Evolutionary conservation across 2,113 vertebrate species (phyloP), one percentile per base, ranked within the genome.

Genomic region (Vidua macroura): DNA sequence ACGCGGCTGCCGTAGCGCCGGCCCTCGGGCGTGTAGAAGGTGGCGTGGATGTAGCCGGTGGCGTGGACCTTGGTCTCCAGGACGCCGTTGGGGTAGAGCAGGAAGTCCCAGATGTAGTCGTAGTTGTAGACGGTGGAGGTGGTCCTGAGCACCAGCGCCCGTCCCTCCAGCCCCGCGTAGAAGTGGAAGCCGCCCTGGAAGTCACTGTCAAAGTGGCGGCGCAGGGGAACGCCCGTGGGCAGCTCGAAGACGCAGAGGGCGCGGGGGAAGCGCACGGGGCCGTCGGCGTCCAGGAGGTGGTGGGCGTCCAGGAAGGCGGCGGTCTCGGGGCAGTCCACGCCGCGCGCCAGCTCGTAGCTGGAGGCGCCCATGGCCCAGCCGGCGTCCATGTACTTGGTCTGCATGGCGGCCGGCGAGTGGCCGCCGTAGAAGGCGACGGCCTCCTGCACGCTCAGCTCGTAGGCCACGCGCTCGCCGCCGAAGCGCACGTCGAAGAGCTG

Each of bases 41-140:
- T 98, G 79, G 98, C 98, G 1, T 99, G 98, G 74, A 99, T 97
- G 41, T 98, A 99, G 74, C 99, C 99, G 0, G 99, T 99, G 88
- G 99, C 99, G 0, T 99, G 98, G 56, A 99, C 98, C 73, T 98
- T 99, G 48, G 98, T 95, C 84, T 99, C 99, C 93, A 99, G 96
- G 15, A 99, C 98, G 1, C 99, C 99, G 8, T 99, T 99, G 77
- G 98, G 98, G 95, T 99, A 98, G 95, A 99, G 98, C 62, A 98
- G 46, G 90, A 99, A 98, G 93, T 99, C 99, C 99, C 99, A 99
- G 95, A 99, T 98, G 93, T 99, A 99, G 92, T 99, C 99, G 0
- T 99, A 99, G 95, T 99, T 99, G 96, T 99, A 99, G 93, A 99
- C 99, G 0, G 99, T 99, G 3, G 98, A 98, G 4, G 98, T 99